Base-by-base conservation (phyloP, 2,113 vertebrate species). In the Eupsittula cactorum region DNA sequence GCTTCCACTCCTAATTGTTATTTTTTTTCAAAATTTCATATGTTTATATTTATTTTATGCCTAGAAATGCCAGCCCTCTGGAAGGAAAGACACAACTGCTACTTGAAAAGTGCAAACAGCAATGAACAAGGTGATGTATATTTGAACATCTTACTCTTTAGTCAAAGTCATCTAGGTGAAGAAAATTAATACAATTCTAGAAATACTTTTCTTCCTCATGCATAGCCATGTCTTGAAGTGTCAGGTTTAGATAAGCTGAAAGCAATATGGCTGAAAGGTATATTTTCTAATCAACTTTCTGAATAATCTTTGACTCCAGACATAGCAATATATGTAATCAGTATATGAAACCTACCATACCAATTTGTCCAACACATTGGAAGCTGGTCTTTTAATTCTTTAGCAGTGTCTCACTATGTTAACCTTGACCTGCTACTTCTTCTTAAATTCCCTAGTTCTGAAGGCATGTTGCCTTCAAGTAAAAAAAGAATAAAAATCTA, bases 301-400 rank as follows among this genome's bases (percentile, higher is more conserved):
- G 93, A 96, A 94, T 96, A 97, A 95, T 96, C 86, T 96, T 96
- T 86, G 35, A 92, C 47, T 96, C 37, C 69, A 97, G 86, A 83
- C 50, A 73, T 57, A 87, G 46, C 39, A 82, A 95, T 90, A 95
- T 35, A 84, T 92, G 59, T 89, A 90, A 97, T 81, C 35, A 82
- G 96, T 95, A 96, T 93, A 90, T 67, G 49, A 96, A 97, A 91
- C 39, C 64, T 91, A 89, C 52, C 37, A 86, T 79, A 69, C 12
- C 52, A 93, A 75, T 95, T 96, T 95, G 24, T 76, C 44, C 68
- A 86, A 88, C 92, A 92, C 67, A 76, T 5, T 94, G 53, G 35
- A 92, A 95, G 17, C 10, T 81, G 15, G 24, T 92, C 28, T 84
- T 97, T 90, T 91, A 94, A 92, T 76, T 95, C 67, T 96, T 96